Base-by-base conservation (phyloP, 1,140 invertebrate species). In the Notospermus geniculatus region DNA sequence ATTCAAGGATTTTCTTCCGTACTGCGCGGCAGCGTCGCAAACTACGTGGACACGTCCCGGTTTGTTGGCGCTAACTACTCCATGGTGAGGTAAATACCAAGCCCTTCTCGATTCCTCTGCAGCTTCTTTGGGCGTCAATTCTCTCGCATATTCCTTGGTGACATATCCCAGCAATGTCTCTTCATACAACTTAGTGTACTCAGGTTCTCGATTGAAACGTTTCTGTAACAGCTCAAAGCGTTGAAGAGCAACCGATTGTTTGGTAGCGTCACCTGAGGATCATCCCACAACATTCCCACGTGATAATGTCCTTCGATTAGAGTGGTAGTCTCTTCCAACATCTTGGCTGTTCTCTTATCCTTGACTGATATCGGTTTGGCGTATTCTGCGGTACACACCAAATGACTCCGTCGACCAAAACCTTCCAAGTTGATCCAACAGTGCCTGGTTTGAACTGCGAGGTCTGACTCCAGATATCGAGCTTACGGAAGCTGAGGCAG, bases 11-110 rank as follows among this genome's bases (percentile, higher is more conserved):
- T 13, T 13, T 19, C 11, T 19, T 19, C 39, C 19, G 11, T 43
- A 43, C 19, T 13, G 39, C 39, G 54, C 54, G 30, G 54, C 54
- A 29, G 22, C 39, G 19, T 43, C 39, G 19, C 11, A 43, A 43
- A 43, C 39, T 19, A 43, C 19, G 11, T 19, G 39, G 19, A 43
- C 39, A 13, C 19, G 11, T 19, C 29, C 22, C 30, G 39, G 39
- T 43, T 43, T 43, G 39, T 43, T 43, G 11, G 39, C 11, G 39
- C 19, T 43, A 11, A 19, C 11, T 19, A 43, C 39, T 13, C 39
- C 11, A 43, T 43, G 39, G 19, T 43, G 39, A 43, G 39, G 39
- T 13, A 43, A 13, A 43, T 43, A 43, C 39, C 39, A 43, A 43
- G 19, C 19, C 39, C 39, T 11, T 43, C 11, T 13, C 39, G 11